These are phyloP conservation scores for Chionoecetes opilio DNA, from an alignment of 1,140 invertebrate species.

Conservation along the genomic window DNA sequence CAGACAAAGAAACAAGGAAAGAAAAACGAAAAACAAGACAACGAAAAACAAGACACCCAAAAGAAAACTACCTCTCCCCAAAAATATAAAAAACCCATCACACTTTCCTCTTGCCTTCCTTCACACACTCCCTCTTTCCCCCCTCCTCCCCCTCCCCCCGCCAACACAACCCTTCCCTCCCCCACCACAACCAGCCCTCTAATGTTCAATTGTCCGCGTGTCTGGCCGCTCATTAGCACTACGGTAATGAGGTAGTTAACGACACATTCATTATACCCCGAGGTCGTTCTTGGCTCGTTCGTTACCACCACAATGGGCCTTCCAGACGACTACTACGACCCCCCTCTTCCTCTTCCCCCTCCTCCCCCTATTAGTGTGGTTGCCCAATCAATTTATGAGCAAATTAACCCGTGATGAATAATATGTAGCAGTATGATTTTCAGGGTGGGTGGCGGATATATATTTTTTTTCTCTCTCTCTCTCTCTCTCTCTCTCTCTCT, in stretches of 20 bases:
- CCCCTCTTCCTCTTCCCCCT: neutral
- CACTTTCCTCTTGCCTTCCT: neutral
- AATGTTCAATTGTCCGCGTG: constrained; percentile 77
- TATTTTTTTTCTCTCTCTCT: constrained; percentile 3
- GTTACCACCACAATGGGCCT: constrained; percentile 7
- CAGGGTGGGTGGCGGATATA: constrained; percentile 16
- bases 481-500: constrained; percentile 49
- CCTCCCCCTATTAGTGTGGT: neutral
- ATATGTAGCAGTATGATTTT: constrained; percentile 59
- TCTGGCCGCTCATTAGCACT: constrained; percentile 73
- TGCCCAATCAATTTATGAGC: neutral
- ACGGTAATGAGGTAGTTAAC: constrained; percentile 75
- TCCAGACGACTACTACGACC: neutral
- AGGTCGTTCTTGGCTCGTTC: constrained; percentile 31
- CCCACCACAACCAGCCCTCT: constrained; percentile 29
- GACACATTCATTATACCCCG: constrained; percentile 73
- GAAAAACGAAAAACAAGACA: neutral
- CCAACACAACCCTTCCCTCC: neutral
- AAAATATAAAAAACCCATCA: neutral
- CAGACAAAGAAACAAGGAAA: too few species aligned
- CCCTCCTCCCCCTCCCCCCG: neutral
- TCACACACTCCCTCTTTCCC: neutral
- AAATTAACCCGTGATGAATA: constrained; percentile 59
- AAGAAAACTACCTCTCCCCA: neutral
- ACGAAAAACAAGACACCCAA: neutral